These are phyloP conservation scores for Sarcophaga caerulescens DNA, from an alignment of 2,888 invertebrate genomes.

Conservation along the genomic window DNA sequence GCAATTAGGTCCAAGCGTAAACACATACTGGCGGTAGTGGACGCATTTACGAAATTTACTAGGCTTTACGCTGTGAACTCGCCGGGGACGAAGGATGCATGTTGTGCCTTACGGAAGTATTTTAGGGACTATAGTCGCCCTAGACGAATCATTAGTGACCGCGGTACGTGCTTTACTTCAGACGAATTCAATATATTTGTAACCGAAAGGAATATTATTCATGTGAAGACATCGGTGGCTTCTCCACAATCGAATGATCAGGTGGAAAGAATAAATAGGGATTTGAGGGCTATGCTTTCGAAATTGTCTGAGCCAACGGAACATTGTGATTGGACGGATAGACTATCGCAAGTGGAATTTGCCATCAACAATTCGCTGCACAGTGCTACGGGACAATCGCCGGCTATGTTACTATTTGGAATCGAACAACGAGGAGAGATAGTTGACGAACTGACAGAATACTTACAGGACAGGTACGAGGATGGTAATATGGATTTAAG, in stretches of 20 bases:
- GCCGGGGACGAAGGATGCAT: neutral
- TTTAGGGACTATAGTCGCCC: constrained; percentile 3
- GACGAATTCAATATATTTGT: constrained; percentile 2
- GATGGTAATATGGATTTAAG: constrained; percentile 9
- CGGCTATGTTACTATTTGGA: constrained; percentile 52
- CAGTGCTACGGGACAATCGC: constrained; percentile 37
- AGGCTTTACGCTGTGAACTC: neutral
- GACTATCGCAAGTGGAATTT: constrained; percentile 34
- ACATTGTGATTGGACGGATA: constrained; percentile 39
- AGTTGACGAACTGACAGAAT: constrained; percentile 30
- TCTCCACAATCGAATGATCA: constrained; percentile 48
- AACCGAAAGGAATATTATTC: constrained; percentile 6
- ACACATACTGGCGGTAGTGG: neutral
- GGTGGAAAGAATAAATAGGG: constrained; percentile 30
- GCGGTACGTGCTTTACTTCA: constrained; percentile 18
- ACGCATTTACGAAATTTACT: too few relatives aligned
- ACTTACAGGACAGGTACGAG: neutral
- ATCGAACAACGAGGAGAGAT: constrained; percentile 42
- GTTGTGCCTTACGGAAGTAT: constrained; percentile 5
- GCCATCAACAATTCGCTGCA: constrained; percentile 51
- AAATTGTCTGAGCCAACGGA: constrained; percentile 38
- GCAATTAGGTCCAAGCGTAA: constrained; percentile 17
- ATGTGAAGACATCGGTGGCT: constrained; percentile 41
- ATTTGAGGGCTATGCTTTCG: constrained; percentile 1
- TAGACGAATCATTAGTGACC: constrained; percentile 2